Evolutionary conservation across 2,888 invertebrate genomes (phyloP).

Genomic region (Pinctada fucata): DNA sequence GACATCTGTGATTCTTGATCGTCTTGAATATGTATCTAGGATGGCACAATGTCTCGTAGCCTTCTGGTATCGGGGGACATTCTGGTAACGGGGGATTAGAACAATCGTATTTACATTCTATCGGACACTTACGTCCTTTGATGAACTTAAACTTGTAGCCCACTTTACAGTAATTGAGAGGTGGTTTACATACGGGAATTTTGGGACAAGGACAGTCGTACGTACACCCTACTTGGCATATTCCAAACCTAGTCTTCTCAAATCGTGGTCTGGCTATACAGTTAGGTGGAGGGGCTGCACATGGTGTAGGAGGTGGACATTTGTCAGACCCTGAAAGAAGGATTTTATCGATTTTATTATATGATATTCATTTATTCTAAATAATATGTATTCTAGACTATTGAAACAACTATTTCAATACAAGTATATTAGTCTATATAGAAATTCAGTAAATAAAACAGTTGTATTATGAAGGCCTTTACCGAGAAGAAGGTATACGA

Average conservation of each 20-base stretch:
- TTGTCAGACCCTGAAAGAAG: background rate
- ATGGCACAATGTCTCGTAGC: background rate
- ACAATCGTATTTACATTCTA: constrained; percentile 8
- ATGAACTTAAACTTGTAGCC: background rate
- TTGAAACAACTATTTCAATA: too few species aligned
- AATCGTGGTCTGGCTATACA: background rate
- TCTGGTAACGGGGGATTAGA: constrained; percentile 9
- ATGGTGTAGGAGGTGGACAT: constrained; percentile 9
- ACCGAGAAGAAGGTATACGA: too few species aligned
- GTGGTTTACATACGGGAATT: constrained; percentile 2
- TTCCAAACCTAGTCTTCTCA: background rate
- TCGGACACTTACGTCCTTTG: background rate
- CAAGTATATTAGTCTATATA: too few species aligned
- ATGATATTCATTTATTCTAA: too few species aligned
- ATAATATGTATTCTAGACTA: too few species aligned
- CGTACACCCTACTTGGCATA: background rate
- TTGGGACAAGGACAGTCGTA: constrained; percentile 11
- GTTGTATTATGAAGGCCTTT: too few species aligned
- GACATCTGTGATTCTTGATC: constrained; percentile 3
- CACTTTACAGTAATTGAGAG: constrained; percentile 11
- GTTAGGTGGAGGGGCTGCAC: constrained; percentile 13
- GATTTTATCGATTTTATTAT: background rate
- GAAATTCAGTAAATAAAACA: too few species aligned
- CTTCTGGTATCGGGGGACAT: background rate
- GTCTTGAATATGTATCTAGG: constrained; percentile 3